These are phyloP conservation scores for Caracal caracal DNA, from an alignment of 2,113 vertebrate species.

Conservation along the genomic window DNA sequence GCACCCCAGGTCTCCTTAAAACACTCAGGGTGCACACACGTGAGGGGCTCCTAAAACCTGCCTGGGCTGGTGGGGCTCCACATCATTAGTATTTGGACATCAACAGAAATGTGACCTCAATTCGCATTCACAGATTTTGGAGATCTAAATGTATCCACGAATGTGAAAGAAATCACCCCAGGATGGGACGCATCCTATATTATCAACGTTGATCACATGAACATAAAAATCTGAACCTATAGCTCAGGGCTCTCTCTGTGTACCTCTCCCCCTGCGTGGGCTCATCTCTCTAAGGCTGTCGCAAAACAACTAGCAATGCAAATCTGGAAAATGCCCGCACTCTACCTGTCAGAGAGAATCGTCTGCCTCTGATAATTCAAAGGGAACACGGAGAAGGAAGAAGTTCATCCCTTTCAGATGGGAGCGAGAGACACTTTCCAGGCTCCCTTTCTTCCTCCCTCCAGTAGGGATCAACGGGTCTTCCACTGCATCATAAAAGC, in stretches of 20 bases:
- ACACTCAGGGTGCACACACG: not conserved
- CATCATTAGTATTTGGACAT: not conserved
- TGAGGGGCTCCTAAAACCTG: not conserved
- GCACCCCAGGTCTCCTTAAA: not conserved
- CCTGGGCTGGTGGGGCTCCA: not conserved
- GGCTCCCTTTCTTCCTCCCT: not conserved
- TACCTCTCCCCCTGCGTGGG: not conserved
- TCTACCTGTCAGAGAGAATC: not conserved
- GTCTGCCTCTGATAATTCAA: not conserved
- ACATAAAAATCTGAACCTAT: not conserved
- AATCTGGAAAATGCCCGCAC: not conserved
- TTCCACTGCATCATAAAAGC: not conserved
- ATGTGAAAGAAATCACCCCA: not conserved
- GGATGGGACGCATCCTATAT: not conserved
- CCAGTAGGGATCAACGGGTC: not conserved
- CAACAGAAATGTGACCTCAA: not conserved
- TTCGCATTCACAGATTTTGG: not conserved
- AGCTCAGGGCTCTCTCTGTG: too few species aligned
- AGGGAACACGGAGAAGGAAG: not conserved
- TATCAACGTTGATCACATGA: not conserved
- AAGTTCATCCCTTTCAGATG: not conserved
- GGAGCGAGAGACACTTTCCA: not conserved
- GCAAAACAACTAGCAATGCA: not conserved
- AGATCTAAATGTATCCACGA: not conserved
- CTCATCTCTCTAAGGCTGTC: not conserved